A percentile compares a stretch with the other conserved stretches of the same genome.
Conservation (phyloP, 2,113 vertebrate species). For the Xenopus borealis region DNA sequence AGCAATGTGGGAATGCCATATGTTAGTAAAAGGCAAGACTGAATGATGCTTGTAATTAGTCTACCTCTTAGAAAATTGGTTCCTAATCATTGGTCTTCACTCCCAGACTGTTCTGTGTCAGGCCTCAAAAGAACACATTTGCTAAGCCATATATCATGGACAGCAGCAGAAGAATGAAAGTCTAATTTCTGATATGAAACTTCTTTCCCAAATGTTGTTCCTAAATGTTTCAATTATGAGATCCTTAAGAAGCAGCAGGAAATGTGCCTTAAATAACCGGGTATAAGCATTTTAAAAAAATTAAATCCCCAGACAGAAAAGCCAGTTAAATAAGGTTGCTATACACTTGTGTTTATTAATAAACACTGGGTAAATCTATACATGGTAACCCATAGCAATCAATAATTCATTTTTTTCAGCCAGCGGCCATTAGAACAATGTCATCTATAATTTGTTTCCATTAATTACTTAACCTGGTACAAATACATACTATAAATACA, state of each 20-base stretch:
- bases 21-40: conserved; percentile 1
- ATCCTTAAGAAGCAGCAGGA: not conserved
- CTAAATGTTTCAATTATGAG: not conserved
- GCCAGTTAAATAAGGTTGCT: too few relatives aligned
- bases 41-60: conserved; percentile 19
- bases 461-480: too few relatives aligned
- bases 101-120: conserved; percentile 4
- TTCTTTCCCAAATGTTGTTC: not conserved
- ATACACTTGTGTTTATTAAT: too few relatives aligned
- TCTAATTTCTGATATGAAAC: not conserved
- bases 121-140: not conserved
- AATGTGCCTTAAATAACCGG: not conserved
- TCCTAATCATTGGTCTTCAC: conserved; percentile 4
- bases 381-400: too few relatives aligned
- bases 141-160: not conserved
- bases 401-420: too few relatives aligned
- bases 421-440: too few relatives aligned
- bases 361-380: too few relatives aligned
- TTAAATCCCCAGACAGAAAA: not conserved
- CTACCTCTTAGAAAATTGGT: conserved; percentile 10
- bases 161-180: not conserved
- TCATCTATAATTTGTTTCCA: too few relatives aligned
- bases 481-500: too few relatives aligned
- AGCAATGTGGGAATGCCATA: conserved; percentile 12
- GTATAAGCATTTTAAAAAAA: not conserved